These are phyloP conservation scores for Siphonodentalium dalli DNA, from an alignment of 2,888 invertebrate species.

Conservation along the genomic window DNA sequence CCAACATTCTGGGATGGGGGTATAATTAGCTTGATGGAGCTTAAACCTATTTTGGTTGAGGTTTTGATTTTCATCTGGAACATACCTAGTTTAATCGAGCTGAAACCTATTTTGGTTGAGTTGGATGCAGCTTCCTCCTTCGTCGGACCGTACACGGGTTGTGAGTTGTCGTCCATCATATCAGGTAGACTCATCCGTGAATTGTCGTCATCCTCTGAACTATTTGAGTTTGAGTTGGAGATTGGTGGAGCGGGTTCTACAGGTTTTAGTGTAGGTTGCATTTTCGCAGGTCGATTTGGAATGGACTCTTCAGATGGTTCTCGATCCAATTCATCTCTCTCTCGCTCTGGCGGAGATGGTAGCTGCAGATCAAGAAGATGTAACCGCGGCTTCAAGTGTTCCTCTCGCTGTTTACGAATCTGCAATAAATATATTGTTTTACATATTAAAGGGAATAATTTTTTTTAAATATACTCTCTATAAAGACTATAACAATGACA, in stretches of 20 bases:
- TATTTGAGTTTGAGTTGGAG: conserved; percentile 28
- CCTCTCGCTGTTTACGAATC: conserved; percentile 79
- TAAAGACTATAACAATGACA: too few relatives aligned
- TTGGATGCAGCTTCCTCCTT: conserved; percentile 36
- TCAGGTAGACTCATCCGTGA: conserved; percentile 32
- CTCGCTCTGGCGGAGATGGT: conserved; percentile 28
- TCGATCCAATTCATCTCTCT: conserved; percentile 28
- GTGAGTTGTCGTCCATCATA: conserved; percentile 32
- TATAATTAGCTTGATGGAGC: too few relatives aligned
- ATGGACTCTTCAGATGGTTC: conserved; percentile 28
- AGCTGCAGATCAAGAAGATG: conserved; percentile 69
- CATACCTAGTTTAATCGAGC: conserved; percentile 49
- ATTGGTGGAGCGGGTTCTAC: conserved; percentile 25
- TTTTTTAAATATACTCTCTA: too few relatives aligned
- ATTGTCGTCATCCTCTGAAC: conserved; percentile 34
- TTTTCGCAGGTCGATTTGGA: conserved; percentile 41
- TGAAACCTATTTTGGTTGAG: conserved; percentile 46
- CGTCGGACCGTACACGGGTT: conserved; percentile 40
- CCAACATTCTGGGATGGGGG: too few relatives aligned
- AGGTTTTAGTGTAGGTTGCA: conserved; percentile 41
- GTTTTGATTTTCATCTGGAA: background rate
- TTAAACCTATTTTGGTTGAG: background rate
- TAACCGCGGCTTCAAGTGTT: conserved; percentile 83
- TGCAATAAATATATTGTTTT: too few relatives aligned
- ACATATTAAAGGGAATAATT: too few relatives aligned